These are phyloP conservation scores for Polia nebulosa DNA, from an alignment of 2,888 invertebrate genomes.

Conservation along the genomic window DNA sequence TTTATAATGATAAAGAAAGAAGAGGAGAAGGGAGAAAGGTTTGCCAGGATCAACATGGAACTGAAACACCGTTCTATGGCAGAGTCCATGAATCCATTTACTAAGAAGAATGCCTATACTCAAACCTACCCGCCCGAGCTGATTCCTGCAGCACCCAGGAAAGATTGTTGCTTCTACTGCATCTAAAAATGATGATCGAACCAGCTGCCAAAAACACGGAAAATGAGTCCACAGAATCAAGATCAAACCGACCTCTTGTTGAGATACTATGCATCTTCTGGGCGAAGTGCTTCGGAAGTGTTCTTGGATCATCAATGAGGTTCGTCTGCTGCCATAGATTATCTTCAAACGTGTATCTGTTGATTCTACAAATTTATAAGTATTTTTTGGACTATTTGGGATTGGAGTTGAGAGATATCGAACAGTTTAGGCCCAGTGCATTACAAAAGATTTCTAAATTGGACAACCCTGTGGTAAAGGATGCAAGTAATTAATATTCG, in stretches of 20 bases:
- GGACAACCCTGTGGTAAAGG: conserved; percentile 15
- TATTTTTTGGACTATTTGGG: conserved; percentile 74
- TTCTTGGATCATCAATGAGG: conserved; percentile 73
- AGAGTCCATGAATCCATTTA: conserved; percentile 82
- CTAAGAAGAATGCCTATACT: conserved; percentile 78
- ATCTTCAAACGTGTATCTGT: conserved; percentile 80
- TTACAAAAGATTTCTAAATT: conserved; percentile 18
- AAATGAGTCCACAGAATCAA: conserved; percentile 12
- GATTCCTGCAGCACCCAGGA: conserved; percentile 83
- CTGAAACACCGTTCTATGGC: conserved; percentile 76
- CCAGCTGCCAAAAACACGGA: conserved; percentile 25
- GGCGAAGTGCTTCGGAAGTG: conserved; percentile 74
- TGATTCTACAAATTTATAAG: conserved; percentile 75
- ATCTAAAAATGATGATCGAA: conserved; percentile 65
- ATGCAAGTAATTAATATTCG: not conserved
- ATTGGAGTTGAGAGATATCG: conserved; percentile 57
- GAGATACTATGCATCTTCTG: conserved; percentile 75
- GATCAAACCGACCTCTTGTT: conserved; percentile 69
- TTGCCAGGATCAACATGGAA: conserved; percentile 85
- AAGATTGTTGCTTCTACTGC: conserved; percentile 82
- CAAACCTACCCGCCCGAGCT: conserved; percentile 85
- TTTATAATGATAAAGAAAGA: conserved; percentile 83
- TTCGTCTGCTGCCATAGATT: conserved; percentile 76
- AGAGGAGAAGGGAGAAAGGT: conserved; percentile 87
- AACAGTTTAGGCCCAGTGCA: conserved; percentile 8